phyloP scores from a whole-genome alignment of 2,888 invertebrate species.

The Cryptus viduatorius region DNA sequence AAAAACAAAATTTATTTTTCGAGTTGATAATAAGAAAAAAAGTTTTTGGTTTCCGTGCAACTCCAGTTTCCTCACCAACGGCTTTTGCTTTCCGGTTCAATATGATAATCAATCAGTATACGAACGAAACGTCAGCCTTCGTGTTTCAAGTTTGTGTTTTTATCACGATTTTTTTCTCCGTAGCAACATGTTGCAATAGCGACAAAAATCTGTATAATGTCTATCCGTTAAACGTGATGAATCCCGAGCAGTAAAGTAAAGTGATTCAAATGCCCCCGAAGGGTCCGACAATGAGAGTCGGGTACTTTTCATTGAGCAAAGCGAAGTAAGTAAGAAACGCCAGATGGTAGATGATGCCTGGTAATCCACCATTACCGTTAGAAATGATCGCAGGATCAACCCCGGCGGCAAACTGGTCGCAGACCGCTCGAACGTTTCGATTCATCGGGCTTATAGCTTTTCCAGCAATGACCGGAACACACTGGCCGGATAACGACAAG shows the following conservation, averaged over 20 bases:
- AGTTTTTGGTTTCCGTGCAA: too few species aligned
- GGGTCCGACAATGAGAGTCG: constrained; percentile 42
- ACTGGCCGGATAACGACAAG: constrained; percentile 22
- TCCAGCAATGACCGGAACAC: constrained; percentile 42
- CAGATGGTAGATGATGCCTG: constrained; percentile 81
- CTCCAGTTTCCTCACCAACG: too few species aligned
- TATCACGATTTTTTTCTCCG: too few species aligned
- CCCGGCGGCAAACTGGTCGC: constrained; percentile 49
- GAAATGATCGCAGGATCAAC: constrained; percentile 79
- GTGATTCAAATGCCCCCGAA: constrained; percentile 5
- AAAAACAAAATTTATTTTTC: too few species aligned
- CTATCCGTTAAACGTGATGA: not conserved
- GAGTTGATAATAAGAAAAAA: too few species aligned
- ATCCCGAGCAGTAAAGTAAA: constrained; percentile 22
- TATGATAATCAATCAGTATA: too few species aligned
- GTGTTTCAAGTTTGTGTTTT: too few species aligned
- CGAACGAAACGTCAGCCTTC: too few species aligned
- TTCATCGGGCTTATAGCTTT: constrained; percentile 77
- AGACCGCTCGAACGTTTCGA: constrained; percentile 77
- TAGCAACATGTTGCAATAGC: too few species aligned
- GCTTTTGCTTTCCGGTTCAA: too few species aligned
- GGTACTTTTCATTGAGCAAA: constrained; percentile 41
- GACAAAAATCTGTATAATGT: not conserved
- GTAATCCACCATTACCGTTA: constrained; percentile 84
- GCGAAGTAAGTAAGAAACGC: constrained; percentile 72